phyloP scores from a whole-genome alignment of 2,888 invertebrate species.

The Amphipoea lucens region DNA sequence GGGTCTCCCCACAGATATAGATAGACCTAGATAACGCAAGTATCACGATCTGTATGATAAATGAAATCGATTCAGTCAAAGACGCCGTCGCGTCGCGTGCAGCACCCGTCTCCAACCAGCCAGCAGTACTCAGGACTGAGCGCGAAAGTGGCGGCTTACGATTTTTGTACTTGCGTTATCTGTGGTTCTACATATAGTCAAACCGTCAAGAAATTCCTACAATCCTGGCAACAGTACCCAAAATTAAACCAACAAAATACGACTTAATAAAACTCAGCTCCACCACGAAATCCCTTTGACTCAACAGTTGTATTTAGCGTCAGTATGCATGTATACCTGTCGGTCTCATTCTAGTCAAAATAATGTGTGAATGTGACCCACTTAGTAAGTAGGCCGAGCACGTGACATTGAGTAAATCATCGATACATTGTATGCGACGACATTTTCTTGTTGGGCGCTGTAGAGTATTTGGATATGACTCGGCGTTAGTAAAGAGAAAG shows the following conservation, averaged over 20 bases:
- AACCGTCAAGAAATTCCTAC: neutral
- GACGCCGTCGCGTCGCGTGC: too few relatives aligned
- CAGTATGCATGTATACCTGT: constrained; percentile 44
- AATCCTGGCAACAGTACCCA: constrained; percentile 8
- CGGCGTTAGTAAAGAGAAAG: neutral
- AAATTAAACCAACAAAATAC: constrained; percentile 35
- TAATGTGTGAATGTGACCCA: constrained; percentile 58
- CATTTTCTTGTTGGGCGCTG: constrained; percentile 20
- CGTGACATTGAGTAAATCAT: constrained; percentile 60
- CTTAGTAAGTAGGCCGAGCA: constrained; percentile 54
- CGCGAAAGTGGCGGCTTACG: too few relatives aligned
- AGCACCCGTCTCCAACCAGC: too few relatives aligned
- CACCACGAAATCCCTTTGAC: constrained; percentile 1
- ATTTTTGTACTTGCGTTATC: too few relatives aligned
- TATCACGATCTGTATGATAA: too few relatives aligned
- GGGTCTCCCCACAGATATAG: too few relatives aligned
- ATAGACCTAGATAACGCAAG: too few relatives aligned
- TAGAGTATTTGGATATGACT: constrained; percentile 12
- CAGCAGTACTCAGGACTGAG: too few relatives aligned
- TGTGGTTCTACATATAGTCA: neutral
- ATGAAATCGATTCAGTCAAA: too few relatives aligned
- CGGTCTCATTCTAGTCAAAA: constrained; percentile 55
- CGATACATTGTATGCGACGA: constrained; percentile 36
- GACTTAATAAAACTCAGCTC: constrained; percentile 29
- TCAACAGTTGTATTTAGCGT: constrained; percentile 34